Base-by-base conservation (phyloP, 2,113 vertebrate species). In the Psophia crepitans region DNA sequence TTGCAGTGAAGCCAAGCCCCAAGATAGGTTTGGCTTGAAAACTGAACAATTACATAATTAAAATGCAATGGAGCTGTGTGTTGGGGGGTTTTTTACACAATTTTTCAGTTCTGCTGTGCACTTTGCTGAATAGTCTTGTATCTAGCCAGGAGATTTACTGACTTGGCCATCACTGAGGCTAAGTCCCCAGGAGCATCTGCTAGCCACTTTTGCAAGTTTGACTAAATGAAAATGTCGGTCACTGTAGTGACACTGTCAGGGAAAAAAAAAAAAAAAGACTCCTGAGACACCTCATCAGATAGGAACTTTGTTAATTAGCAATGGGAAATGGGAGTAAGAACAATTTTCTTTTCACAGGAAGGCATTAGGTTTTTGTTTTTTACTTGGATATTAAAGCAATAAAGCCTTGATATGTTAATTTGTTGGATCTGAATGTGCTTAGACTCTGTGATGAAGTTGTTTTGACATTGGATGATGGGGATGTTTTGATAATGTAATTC, bases 361-460 rank as follows among this genome's bases (percentile, higher is more conserved):
- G 65, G 71, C 77, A 87, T 82, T 87, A 91, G 39, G 35, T 23
- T 93, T 96, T 96, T 90, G 80, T 6, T 93, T 96, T 94, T 93
- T 44, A 53, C 49, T 89, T 83, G 66, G 44, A 69, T 95, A 96
- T 93, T 95, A 94, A 93, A 89, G 89, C 81, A 92, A 95, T 89
- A 94, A 91, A 91, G 74, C 30, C 94, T 76, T 93, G 91, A 93
- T 95, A 93, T 96, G 93, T 93, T 97, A 97, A 96, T 96, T 94
- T 83, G 74, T 69, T 89, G 61, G 53, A 49, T 96, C 28, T 85
- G 39, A 79, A 69, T 87, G 81, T 82, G 74, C 78, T 76, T 48
- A 85, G 57, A 79, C 57, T 92, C 86, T 5, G 44, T 89, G 91
- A 96, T 94, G 89, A 95, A 91, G 35, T 32, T 96, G 94, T 97